Conservation (phyloP, 2,113 vertebrate genomes). For the Numenius arquata region DNA sequence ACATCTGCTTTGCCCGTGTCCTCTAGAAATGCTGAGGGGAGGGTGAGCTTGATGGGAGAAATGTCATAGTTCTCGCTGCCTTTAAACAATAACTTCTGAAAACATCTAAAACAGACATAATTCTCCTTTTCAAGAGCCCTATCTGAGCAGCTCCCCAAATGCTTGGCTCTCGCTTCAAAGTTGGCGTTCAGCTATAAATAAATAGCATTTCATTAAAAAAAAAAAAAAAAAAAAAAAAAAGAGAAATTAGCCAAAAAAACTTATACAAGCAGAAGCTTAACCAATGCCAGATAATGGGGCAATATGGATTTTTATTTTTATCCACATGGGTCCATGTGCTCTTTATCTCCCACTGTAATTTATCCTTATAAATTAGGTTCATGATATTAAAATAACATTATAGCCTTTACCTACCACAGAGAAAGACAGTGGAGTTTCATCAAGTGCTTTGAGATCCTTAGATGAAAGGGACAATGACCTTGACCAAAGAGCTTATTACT, state of each 20-base stretch:
- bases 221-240: background rate
- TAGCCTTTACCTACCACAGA: slow-evolving; percentile 56
- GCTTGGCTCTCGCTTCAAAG: slow-evolving; percentile 61
- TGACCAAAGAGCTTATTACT: background rate
- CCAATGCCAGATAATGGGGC: slow-evolving; percentile 55
- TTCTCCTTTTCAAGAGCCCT: slow-evolving; percentile 43
- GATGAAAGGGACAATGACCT: slow-evolving; percentile 27
- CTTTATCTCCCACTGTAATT: slow-evolving; percentile 62
- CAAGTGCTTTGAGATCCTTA: slow-evolving; percentile 41
- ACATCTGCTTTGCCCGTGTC: slow-evolving; percentile 55
- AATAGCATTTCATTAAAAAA: slow-evolving; percentile 50
- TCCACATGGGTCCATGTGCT: slow-evolving; percentile 29
- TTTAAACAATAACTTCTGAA: slow-evolving; percentile 63
- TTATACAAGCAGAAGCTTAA: slow-evolving; percentile 51
- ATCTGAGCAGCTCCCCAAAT: slow-evolving; percentile 55
- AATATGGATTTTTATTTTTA: slow-evolving; percentile 60
- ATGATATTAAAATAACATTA: slow-evolving; percentile 59
- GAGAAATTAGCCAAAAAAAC: slow-evolving; percentile 58
- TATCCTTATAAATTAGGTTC: slow-evolving; percentile 50
- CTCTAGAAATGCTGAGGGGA: background rate
- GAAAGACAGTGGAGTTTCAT: slow-evolving; percentile 18
- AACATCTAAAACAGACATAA: slow-evolving; percentile 51
- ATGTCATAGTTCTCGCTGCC: background rate
- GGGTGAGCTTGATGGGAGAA: background rate
- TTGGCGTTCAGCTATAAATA: slow-evolving; percentile 59